Percentiles rank a stretch among this genome's conserved stretches.
Evolutionary conservation across 2,113 vertebrate species (phyloP).

Genomic region (Salvelinus namaycush): DNA sequence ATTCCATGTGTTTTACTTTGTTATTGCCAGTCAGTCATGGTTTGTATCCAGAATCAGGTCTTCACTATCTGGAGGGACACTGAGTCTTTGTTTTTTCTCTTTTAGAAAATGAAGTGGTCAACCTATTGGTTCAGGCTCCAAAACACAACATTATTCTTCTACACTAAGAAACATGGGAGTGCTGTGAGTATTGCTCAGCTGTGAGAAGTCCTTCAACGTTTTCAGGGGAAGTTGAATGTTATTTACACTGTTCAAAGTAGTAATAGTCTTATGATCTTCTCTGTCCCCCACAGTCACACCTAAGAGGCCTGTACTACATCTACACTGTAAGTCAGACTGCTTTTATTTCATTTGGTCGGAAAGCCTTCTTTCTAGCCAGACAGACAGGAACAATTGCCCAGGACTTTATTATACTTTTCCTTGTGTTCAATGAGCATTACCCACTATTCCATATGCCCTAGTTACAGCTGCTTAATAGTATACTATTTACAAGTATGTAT

Average conservation of each 20-base stretch:
- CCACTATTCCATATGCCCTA: not conserved
- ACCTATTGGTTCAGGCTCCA: constrained; percentile 76
- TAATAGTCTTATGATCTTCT: not conserved
- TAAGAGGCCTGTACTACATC: constrained; percentile 72
- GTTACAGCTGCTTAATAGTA: not conserved
- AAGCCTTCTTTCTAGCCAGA: not conserved
- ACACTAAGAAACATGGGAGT: constrained; percentile 59
- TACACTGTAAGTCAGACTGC: constrained; percentile 50
- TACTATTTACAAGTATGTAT: too few species aligned
- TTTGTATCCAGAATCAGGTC: not conserved
- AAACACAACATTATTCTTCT: constrained; percentile 72
- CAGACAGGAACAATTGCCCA: too few species aligned
- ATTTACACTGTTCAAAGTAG: not conserved
- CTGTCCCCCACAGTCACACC: constrained; percentile 53
- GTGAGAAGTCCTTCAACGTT: not conserved
- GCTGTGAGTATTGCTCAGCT: constrained; percentile 50
- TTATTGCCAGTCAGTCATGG: not conserved
- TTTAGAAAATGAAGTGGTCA: constrained; percentile 70
- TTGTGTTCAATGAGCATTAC: too few species aligned
- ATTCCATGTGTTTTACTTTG: not conserved
- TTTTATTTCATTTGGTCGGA: not conserved
- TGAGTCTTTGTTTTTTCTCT: constrained; percentile 4
- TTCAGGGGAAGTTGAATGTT: not conserved
- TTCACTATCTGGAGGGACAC: not conserved
- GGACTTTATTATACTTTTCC: too few species aligned